These are phyloP conservation scores for Actinia tenebrosa DNA, from an alignment of 64 coral and sea anemone species.

Conservation along the genomic window DNA sequence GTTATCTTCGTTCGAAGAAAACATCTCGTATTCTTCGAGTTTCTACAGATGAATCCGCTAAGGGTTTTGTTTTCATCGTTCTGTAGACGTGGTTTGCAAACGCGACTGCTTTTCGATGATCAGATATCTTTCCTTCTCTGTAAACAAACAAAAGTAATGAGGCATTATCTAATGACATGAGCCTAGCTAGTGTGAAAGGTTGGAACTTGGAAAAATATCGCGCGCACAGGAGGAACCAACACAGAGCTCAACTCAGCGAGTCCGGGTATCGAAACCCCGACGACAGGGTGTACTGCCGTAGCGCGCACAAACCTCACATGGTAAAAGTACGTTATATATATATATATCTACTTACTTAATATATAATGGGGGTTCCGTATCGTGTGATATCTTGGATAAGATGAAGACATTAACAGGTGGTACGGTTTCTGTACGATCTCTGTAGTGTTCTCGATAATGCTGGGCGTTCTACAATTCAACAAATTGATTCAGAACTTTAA, in stretches of 20 bases:
- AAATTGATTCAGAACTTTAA: too few relatives aligned
- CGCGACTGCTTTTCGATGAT: conserved; percentile 55
- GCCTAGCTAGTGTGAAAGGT: too few relatives aligned
- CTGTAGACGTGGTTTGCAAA: conserved; percentile 71
- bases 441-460: conserved; percentile 82
- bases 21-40: conserved; percentile 77
- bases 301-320: neutral
- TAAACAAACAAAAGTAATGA: neutral
- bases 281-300: neutral
- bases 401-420: conserved; percentile 73
- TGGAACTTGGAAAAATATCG: too few relatives aligned
- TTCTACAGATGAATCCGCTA: conserved; percentile 69
- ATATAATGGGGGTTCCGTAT: conserved; percentile 41
- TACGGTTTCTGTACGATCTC: conserved; percentile 77
- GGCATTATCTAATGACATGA: too few relatives aligned
- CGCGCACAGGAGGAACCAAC: too few relatives aligned
- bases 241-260: too few relatives aligned
- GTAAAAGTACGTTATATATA: too few relatives aligned
- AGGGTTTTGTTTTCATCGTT: conserved; percentile 52
- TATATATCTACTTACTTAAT: conserved; percentile 6
- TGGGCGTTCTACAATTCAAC: conserved; percentile 47
- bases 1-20: conserved; percentile 88
- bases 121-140: conserved; percentile 39
- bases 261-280: too few relatives aligned
- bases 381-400: conserved; percentile 64